phyloP scores from a whole-genome alignment of 2,113 vertebrate species.

The Parotia lawesii region DNA sequence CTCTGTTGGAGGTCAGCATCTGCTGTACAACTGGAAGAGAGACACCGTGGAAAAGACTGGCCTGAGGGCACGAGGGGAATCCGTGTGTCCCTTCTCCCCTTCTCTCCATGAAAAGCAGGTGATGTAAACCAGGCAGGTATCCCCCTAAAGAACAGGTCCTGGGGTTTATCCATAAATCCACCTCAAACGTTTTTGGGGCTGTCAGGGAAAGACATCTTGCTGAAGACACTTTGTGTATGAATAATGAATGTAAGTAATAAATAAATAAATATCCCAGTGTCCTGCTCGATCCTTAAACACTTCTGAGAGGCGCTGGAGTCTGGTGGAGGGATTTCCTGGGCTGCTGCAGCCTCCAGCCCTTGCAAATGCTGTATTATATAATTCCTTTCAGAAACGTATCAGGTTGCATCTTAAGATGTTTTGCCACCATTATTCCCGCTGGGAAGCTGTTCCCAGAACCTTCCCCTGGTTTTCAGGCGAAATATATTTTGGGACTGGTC shows the following conservation, averaged over 20 bases:
- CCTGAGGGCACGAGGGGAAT: not conserved
- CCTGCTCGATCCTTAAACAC: not conserved
- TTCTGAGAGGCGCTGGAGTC: not conserved
- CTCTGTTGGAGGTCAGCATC: not conserved
- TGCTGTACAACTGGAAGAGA: not conserved
- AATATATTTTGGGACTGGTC: not conserved
- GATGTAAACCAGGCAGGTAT: not conserved
- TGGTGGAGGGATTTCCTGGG: not conserved
- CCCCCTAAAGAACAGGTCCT: not conserved
- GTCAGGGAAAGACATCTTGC: not conserved
- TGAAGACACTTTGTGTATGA: not conserved
- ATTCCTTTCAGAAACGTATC: not conserved
- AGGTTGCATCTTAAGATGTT: not conserved
- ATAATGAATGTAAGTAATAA: not conserved
- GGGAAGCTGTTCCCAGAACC: not conserved
- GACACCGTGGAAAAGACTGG: not conserved
- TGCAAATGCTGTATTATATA: not conserved
- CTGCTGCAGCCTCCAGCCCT: not conserved
- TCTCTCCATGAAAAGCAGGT: not conserved
- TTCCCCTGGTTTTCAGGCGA: not conserved
- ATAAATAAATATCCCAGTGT: not conserved
- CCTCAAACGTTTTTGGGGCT: not conserved
- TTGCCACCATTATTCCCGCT: not conserved
- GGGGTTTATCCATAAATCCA: not conserved
- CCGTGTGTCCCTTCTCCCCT: not conserved